Conservation (phyloP, 2,797 vertebrate genomes). For the Aldrovandia affinis region DNA sequence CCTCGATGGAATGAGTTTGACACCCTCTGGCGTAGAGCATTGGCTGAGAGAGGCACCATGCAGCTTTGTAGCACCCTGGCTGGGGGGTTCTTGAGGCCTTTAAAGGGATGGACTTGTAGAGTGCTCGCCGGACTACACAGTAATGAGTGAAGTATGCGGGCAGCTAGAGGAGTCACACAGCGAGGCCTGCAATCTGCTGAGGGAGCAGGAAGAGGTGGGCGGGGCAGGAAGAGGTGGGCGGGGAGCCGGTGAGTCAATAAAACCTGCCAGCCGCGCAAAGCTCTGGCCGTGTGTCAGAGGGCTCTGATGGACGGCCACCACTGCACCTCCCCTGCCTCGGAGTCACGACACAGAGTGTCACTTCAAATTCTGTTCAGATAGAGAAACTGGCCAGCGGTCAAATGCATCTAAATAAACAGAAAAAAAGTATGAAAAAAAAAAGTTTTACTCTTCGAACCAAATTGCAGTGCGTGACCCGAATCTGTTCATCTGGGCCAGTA, state of each 20-base stretch:
- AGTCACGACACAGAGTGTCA: too few species aligned
- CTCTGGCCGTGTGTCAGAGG: conserved; percentile 27
- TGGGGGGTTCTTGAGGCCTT: neutral
- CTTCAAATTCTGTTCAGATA: too few species aligned
- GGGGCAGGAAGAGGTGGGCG: conserved; percentile 78
- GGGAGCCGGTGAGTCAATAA: conserved; percentile 43
- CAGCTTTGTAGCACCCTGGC: too few species aligned
- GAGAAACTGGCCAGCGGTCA: neutral
- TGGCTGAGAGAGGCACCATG: neutral
- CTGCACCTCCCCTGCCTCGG: too few species aligned
- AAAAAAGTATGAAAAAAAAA: neutral
- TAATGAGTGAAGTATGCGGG: conserved; percentile 81
- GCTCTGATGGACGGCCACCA: too few species aligned
- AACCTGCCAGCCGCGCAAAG: conserved; percentile 12
- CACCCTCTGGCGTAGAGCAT: neutral
- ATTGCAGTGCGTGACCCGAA: neutral
- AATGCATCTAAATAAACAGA: neutral
- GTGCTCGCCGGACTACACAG: conserved; percentile 55
- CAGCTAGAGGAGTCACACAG: conserved; percentile 79
- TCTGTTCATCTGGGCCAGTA: too few species aligned
- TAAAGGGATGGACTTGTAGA: conserved; percentile 24
- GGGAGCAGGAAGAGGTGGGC: conserved; percentile 81
- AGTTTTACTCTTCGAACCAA: neutral
- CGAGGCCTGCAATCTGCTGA: conserved; percentile 81
- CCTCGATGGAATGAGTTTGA: too few species aligned